Conservation (phyloP, 2,797 vertebrate genomes). For the Otolemur crassicaudatus region DNA sequence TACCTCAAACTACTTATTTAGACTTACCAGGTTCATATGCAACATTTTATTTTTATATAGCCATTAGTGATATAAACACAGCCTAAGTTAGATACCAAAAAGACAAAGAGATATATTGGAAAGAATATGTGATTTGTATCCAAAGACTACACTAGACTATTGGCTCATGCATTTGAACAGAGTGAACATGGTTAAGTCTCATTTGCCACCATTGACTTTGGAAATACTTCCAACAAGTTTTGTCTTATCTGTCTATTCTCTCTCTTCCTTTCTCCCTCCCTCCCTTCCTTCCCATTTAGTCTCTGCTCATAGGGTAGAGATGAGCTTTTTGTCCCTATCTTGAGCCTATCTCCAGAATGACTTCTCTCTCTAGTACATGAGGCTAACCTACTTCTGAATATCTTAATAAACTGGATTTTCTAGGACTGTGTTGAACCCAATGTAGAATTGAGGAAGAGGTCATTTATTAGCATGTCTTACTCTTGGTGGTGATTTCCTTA, state of each 20-base stretch:
- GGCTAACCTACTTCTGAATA: not conserved
- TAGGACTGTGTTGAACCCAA: not conserved
- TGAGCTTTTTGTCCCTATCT: not conserved
- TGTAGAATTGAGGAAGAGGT: not conserved
- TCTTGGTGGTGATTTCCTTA: not conserved
- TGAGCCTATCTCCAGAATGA: not conserved
- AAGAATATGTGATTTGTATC: not conserved
- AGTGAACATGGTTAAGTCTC: not conserved
- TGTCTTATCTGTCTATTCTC: not conserved
- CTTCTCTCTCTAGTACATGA: not conserved
- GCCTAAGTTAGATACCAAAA: not conserved
- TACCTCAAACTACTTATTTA: not conserved
- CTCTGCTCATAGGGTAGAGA: not conserved
- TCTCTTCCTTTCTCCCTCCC: not conserved
- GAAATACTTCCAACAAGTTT: not conserved
- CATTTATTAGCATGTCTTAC: not conserved
- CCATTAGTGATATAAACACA: not conserved
- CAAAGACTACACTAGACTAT: not conserved
- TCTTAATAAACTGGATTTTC: not conserved
- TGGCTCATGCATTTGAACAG: not conserved
- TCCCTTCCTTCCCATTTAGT: not conserved
- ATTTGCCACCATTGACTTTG: not conserved
- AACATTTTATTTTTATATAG: not conserved
- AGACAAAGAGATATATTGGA: not conserved
- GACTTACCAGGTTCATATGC: not conserved